A percentile compares a stretch with the other conserved stretches of the same genome.
These are phyloP conservation scores for Apodemia mormo DNA, from an alignment of 2,888 invertebrate genomes.

Conservation along the genomic window DNA sequence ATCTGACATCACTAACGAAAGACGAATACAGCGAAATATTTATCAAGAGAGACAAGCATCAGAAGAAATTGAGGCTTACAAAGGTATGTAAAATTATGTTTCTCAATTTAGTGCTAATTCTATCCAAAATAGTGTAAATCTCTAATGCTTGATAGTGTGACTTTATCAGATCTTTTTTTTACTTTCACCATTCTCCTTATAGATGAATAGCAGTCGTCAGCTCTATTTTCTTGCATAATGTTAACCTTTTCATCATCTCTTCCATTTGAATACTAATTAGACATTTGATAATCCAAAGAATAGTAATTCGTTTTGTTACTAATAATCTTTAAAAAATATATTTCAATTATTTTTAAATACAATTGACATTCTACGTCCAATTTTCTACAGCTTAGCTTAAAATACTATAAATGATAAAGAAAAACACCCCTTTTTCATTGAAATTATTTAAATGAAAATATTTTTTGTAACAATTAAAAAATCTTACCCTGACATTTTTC, in stretches of 20 bases:
- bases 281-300: neutral
- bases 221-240: neutral
- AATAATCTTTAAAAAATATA: neutral
- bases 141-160: neutral
- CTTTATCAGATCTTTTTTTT: neutral
- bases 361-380: no score
- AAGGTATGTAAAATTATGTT: conserved; percentile 51
- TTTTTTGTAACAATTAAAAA: no score
- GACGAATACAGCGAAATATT: conserved; percentile 76
- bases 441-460: no score
- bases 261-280: neutral
- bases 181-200: neutral
- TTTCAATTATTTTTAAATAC: no score
- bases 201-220: neutral
- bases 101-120: neutral
- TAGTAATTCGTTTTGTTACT: neutral
- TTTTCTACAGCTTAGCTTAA: neutral
- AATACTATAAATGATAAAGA: neutral
- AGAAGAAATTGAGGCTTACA: conserved; percentile 78
- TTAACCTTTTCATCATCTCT: neutral
- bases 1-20: conserved; percentile 83
- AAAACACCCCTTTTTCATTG: no score
- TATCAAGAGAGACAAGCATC: conserved; percentile 78
- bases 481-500: no score
- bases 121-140: conserved; percentile 3